Percentiles rank a stretch among this genome's conserved stretches.
These are phyloP conservation scores for Cervus canadensis DNA, from an alignment of 2,113 vertebrate species.

Conservation along the genomic window DNA sequence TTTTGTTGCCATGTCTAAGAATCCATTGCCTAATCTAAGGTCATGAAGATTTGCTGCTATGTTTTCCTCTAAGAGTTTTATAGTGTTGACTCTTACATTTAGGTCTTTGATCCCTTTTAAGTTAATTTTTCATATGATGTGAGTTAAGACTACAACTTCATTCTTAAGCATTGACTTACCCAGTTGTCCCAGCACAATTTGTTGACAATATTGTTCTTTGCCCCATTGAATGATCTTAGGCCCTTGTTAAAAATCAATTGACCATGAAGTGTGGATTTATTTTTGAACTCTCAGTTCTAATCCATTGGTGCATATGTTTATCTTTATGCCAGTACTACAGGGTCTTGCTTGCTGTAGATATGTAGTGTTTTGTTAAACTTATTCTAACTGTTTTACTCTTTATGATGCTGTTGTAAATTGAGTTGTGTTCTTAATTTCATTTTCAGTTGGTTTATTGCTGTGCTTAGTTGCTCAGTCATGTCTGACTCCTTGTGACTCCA, in stretches of 20 bases:
- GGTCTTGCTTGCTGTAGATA: background rate
- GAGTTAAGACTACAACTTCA: background rate
- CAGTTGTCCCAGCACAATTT: background rate
- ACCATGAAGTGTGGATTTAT: background rate
- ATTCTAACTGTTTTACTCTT: background rate
- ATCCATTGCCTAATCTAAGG: background rate
- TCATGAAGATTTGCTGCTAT: background rate
- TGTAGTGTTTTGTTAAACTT: background rate
- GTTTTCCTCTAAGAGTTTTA: background rate
- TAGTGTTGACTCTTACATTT: background rate
- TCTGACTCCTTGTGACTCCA: background rate
- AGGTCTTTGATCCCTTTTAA: background rate
- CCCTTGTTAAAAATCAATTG: background rate
- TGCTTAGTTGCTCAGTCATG: background rate
- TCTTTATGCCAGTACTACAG: background rate
- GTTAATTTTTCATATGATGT: background rate
- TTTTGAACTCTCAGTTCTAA: background rate
- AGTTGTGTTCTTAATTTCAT: constrained; percentile 1
- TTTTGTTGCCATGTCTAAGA: background rate
- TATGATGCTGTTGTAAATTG: background rate
- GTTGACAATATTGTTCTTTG: background rate
- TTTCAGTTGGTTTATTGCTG: background rate
- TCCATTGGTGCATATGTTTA: background rate
- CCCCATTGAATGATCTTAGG: background rate
- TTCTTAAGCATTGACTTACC: background rate